These are phyloP conservation scores for Anguilla anguilla DNA, from an alignment of 2,797 vertebrate genomes.

Conservation along the genomic window DNA sequence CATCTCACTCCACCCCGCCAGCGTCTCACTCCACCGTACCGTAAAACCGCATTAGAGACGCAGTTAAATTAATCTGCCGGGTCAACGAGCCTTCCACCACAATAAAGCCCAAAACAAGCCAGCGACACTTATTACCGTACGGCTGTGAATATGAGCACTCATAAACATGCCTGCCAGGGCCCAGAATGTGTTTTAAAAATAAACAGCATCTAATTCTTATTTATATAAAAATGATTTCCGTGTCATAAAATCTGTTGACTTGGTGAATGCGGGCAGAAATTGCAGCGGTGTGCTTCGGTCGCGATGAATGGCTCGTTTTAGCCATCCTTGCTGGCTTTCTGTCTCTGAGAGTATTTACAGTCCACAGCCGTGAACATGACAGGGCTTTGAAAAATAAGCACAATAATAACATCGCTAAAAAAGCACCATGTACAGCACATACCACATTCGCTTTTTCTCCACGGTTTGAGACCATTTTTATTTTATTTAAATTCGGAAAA, in stretches of 20 bases:
- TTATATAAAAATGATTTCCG: constrained; percentile 41
- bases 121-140: constrained; percentile 23
- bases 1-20: no score
- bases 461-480: not conserved
- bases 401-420: not conserved
- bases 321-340: not conserved
- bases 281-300: not conserved
- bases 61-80: constrained; percentile 51
- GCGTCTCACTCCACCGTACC: constrained; percentile 28
- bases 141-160: constrained; percentile 49
- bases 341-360: not conserved
- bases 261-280: constrained; percentile 27
- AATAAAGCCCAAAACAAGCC: not conserved
- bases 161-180: constrained; percentile 33
- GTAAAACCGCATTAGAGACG: constrained; percentile 50
- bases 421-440: not conserved
- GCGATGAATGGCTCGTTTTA: constrained; percentile 4
- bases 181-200: constrained; percentile 47
- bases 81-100: constrained; percentile 39
- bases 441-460: not conserved
- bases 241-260: constrained; percentile 36
- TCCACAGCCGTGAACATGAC: not conserved
- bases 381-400: not conserved
- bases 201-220: constrained; percentile 45
- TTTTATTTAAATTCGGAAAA: not conserved